phyloP scores from a whole-genome alignment of 1,140 invertebrate species.

The Meloidogyne chitwoodi region DNA sequence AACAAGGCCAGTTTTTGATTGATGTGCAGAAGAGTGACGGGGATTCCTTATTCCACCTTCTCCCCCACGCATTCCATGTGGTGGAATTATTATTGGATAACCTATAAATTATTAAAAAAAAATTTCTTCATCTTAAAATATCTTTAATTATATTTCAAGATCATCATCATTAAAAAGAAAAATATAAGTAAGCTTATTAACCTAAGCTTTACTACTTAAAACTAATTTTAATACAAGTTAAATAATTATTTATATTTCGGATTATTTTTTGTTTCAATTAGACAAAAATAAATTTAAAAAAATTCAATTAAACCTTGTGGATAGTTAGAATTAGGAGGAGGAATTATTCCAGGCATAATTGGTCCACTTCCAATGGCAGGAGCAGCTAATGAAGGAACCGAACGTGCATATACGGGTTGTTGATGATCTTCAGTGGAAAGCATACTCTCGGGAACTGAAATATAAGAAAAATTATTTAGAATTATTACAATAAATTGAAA shows the following conservation, averaged over 20 bases:
- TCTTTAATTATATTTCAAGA: too few species aligned
- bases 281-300: background rate
- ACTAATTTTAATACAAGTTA: too few species aligned
- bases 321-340: constrained; percentile 12
- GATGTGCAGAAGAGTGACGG: background rate
- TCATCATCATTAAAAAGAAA: too few species aligned
- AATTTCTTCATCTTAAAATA: background rate
- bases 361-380: background rate
- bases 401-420: constrained; percentile 16
- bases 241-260: too few species aligned
- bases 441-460: constrained; percentile 32
- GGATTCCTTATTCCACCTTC: background rate
- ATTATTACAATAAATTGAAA: background rate
- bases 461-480: background rate
- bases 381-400: constrained; percentile 3
- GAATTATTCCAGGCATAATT: constrained; percentile 27
- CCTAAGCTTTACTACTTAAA: too few species aligned
- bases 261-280: too few species aligned
- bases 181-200: too few species aligned
- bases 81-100: background rate
- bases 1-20: constrained; percentile 16
- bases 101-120: background rate
- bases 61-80: background rate
- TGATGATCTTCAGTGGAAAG: constrained; percentile 3
- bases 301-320: constrained; percentile 15